Conservation (phyloP, 2,797 vertebrate genomes). For the Brachyalestes nurse region DNA sequence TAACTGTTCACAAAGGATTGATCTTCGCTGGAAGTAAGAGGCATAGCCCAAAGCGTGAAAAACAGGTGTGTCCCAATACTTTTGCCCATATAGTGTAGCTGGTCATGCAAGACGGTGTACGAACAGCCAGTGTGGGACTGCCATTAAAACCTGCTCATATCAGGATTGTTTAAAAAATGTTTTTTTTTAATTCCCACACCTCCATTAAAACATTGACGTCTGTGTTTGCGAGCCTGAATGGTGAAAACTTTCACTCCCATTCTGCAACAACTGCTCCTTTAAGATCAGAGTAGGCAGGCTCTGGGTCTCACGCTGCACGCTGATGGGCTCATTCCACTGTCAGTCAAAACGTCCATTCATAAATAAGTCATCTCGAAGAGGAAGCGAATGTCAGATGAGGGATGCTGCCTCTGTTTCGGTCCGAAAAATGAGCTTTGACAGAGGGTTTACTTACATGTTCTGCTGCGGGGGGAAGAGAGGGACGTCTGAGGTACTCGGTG, state of each 20-base stretch:
- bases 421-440: neutral
- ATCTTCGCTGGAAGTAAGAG: no score
- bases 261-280: neutral
- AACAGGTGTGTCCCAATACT: no score
- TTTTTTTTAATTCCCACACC: no score
- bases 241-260: neutral
- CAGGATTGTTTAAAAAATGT: no score
- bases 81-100: neutral
- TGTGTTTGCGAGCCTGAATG: neutral
- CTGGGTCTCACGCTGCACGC: slow-evolving; percentile 35
- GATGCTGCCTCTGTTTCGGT: slow-evolving; percentile 30
- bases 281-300: neutral
- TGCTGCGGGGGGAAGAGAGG: slow-evolving; percentile 52
- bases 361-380: slow-evolving; percentile 77
- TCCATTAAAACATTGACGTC: neutral
- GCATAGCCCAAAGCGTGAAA: no score
- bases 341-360: slow-evolving; percentile 83
- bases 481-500: slow-evolving; percentile 42
- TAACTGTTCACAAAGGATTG: no score
- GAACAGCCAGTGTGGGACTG: no score
- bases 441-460: slow-evolving; percentile 1
- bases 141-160: no score
- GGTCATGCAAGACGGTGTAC: no score
- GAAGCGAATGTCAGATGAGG: slow-evolving; percentile 56
- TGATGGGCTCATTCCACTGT: slow-evolving; percentile 68